A percentile compares a stretch with the other conserved stretches of the same genome.
Evolutionary conservation across 2,113 vertebrate species (phyloP).

Genomic region (Nycticryphes semicollaris): DNA sequence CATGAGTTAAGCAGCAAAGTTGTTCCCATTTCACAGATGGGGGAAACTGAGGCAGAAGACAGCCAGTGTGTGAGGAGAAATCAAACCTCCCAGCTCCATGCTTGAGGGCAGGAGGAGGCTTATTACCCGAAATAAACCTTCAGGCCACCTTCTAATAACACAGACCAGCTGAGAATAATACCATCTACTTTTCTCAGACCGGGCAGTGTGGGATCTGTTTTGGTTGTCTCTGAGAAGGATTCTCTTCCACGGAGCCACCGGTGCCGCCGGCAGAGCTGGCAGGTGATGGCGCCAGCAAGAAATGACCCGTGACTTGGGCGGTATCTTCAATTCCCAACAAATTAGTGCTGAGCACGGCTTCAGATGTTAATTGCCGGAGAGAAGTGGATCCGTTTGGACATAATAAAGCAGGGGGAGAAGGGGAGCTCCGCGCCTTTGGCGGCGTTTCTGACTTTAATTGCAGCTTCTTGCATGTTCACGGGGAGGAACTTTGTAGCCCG

Average conservation of each 20-base stretch:
- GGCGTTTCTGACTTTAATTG: background rate
- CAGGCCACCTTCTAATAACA: background rate
- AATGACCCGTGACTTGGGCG: accelerated
- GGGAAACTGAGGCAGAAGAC: background rate
- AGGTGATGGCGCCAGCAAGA: background rate
- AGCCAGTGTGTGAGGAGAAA: accelerated
- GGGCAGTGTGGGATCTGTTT: background rate
- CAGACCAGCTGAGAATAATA: background rate
- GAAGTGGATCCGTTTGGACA: background rate
- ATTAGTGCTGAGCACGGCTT: background rate
- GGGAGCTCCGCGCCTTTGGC: background rate
- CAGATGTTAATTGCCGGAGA: background rate
- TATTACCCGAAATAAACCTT: background rate
- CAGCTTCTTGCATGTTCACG: background rate
- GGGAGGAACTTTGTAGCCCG: background rate
- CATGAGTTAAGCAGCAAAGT: background rate
- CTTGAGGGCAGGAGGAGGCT: background rate
- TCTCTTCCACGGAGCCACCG: background rate
- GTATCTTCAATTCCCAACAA: background rate
- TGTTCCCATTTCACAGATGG: accelerated
- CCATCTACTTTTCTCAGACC: background rate
- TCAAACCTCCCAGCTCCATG: background rate
- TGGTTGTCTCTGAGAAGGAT: background rate
- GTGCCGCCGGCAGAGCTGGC: background rate
- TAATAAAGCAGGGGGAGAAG: background rate